Evolutionary conservation across 2,888 invertebrate genomes (phyloP).

Genomic region (Calameuta idolon): DNA sequence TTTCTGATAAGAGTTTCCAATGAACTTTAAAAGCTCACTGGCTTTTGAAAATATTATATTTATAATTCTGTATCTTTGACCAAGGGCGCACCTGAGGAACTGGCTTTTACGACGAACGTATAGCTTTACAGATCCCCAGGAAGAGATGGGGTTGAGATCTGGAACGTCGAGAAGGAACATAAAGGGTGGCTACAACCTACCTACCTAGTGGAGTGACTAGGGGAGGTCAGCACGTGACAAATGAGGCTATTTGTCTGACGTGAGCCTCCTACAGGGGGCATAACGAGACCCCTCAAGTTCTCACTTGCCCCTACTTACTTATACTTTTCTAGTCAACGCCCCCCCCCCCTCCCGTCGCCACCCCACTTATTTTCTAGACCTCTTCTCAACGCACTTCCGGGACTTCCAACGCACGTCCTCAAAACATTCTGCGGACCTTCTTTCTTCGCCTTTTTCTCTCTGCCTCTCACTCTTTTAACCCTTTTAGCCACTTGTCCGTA

Average conservation of each 20-base stretch:
- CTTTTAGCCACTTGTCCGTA: background rate
- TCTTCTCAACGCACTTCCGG: constrained; percentile 31
- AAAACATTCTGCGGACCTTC: background rate
- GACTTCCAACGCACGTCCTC: background rate
- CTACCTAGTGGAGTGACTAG: constrained; percentile 10
- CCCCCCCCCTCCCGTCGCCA: too few relatives aligned
- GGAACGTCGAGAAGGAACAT: constrained; percentile 33
- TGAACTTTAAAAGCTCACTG: background rate
- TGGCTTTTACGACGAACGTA: background rate
- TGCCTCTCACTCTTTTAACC: background rate
- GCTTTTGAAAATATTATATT: background rate
- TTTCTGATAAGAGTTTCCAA: background rate
- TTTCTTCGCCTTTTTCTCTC: background rate
- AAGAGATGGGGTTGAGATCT: constrained; percentile 30
- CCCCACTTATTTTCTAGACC: background rate
- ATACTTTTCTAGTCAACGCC: constrained; percentile 24
- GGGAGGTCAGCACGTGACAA: constrained; percentile 60
- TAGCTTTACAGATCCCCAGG: constrained; percentile 10
- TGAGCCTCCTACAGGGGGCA: constrained; percentile 49
- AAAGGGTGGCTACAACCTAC: background rate
- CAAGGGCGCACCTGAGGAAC: constrained; percentile 25
- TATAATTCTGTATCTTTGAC: background rate
- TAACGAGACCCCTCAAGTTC: constrained; percentile 55
- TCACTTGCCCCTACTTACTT: constrained; percentile 28
- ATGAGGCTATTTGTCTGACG: constrained; percentile 56